Evolutionary conservation across 2,888 invertebrate species (phyloP).

Genomic region (Seladonia tumulorum): DNA sequence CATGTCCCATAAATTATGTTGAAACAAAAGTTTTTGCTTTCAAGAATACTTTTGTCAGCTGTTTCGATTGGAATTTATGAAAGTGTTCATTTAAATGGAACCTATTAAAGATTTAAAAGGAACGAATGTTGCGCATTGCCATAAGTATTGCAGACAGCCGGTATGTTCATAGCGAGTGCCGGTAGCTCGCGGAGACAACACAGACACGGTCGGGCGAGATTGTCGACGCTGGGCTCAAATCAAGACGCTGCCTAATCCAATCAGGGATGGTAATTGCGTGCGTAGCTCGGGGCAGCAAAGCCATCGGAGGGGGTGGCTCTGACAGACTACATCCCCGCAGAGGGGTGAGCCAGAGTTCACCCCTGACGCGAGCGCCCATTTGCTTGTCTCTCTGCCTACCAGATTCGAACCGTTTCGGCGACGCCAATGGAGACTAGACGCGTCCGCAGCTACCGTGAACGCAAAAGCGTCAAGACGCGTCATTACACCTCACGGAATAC

Average conservation of each 20-base stretch:
- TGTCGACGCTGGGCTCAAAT: slow-evolving; percentile 78
- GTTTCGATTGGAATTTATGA: too few species aligned
- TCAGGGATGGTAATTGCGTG: slow-evolving; percentile 82
- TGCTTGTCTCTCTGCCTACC: slow-evolving; percentile 63
- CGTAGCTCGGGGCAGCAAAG: slow-evolving; percentile 79
- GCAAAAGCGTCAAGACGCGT: not conserved
- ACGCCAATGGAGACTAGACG: slow-evolving; percentile 61
- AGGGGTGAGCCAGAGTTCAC: slow-evolving; percentile 76
- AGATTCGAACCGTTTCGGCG: slow-evolving; percentile 67
- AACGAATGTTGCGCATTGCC: not conserved
- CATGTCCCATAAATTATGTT: too few species aligned
- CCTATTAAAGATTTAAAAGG: not conserved
- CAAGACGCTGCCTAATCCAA: slow-evolving; percentile 82
- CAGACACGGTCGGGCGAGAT: slow-evolving; percentile 73
- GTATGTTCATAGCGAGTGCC: slow-evolving; percentile 49
- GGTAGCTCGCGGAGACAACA: slow-evolving; percentile 67
- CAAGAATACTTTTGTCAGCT: too few species aligned
- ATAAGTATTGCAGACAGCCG: slow-evolving; percentile 30
- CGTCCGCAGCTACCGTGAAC: slow-evolving; percentile 45
- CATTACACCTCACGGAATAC: slow-evolving; percentile 17
- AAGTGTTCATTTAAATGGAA: too few species aligned
- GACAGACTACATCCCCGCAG: slow-evolving; percentile 70
- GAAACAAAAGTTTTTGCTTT: too few species aligned
- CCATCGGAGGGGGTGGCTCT: slow-evolving; percentile 69
- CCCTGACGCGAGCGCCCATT: slow-evolving; percentile 64